Base-by-base conservation (phyloP, 2,888 invertebrate genomes). In the Dinocampus coccinellae region DNA sequence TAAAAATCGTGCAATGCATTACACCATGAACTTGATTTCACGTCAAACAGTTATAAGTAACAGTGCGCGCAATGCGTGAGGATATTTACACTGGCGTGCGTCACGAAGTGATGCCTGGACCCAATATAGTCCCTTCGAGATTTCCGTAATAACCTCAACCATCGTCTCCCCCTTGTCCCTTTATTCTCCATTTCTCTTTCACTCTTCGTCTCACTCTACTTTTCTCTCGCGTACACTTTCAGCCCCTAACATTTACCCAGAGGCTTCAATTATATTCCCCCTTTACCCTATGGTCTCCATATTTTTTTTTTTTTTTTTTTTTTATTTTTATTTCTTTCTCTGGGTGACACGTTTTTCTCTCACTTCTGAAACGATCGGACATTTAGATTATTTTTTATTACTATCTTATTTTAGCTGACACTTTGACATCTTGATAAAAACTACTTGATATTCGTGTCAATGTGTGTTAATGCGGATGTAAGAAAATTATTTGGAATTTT, bases 41-140 rank as follows among this genome's bases (percentile, higher is more conserved):
- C 7, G 29, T 29, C 29, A 29, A 4, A 29, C 29, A 29, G 29
- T 7, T 29, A 4, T 29, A 29, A 4, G 7, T 4, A 29, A 29
- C 29, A 29, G 29, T 7, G 29, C 29, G 29, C 7, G 47, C 47
- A 47, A 47, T 47, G 6, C 16, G 6, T n/a, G 16, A n/a, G 47
- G 6, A n/a, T 47, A 47, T 33, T 26, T 57, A 57, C 57, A 57
- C 11, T 57, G 26, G 57, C 57, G 55, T 55, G 47, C 47, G 58
- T 68, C 67, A 39, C 57, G 39, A 58, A 36, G 10, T n/a, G 29
- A 39, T 24, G 11, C 52, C 64, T 65, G 52, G 53, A n/a, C 53
- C 34, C 34, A 52, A 47, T 24, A 52, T 11, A 74, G 74, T 74
- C 76, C 80, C 78, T 77, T 72, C 64, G 78, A 80, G 79, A 80